Percentiles rank a stretch among this genome's conserved stretches.
Evolutionary conservation across 2,113 vertebrate species (phyloP).

Genomic region (Hipposideros armiger): DNA sequence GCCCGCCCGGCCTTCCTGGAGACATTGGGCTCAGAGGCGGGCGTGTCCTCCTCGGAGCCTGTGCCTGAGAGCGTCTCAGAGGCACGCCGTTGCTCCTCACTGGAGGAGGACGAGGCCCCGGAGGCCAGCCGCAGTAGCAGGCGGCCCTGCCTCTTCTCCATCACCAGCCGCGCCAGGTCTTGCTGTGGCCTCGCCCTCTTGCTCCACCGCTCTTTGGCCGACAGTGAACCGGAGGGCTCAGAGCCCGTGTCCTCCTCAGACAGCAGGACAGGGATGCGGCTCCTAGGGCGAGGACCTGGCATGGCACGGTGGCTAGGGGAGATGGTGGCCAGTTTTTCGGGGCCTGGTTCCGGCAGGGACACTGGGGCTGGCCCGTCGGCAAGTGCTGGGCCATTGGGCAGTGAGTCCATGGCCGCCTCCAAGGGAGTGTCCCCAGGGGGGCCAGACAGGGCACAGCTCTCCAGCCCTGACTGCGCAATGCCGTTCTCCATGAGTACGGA

Average conservation of each 20-base stretch:
- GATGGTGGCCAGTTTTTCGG: conserved; percentile 44
- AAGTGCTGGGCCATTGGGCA: conserved; percentile 72
- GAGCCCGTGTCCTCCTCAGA: conserved; percentile 94
- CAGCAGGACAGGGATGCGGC: conserved; percentile 94
- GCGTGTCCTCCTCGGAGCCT: conserved; percentile 95
- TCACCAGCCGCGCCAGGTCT: conserved; percentile 92
- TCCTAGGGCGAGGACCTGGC: conserved; percentile 85
- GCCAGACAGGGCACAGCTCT: conserved; percentile 78
- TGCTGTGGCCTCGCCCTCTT: conserved; percentile 89
- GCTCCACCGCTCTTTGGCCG: conserved; percentile 88
- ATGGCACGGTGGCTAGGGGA: conserved; percentile 75
- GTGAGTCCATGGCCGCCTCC: conserved; percentile 75
- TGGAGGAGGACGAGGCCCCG: conserved; percentile 94
- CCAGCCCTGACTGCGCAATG: conserved; percentile 76
- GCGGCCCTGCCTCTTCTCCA: conserved; percentile 93
- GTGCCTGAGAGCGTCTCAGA: conserved; percentile 94
- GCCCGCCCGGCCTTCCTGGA: conserved; percentile 87
- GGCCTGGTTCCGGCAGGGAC: conserved; percentile 64
- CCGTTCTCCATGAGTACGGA: conserved; percentile 78
- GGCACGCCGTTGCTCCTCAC: conserved; percentile 89
- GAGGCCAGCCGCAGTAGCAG: conserved; percentile 91
- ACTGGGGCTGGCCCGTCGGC: background rate
- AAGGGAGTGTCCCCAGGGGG: conserved; percentile 74
- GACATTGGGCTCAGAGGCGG: conserved; percentile 89
- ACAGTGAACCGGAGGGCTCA: conserved; percentile 90